These are phyloP conservation scores for Mylabris sibirica DNA, from an alignment of 2,888 invertebrate genomes.

Conservation along the genomic window DNA sequence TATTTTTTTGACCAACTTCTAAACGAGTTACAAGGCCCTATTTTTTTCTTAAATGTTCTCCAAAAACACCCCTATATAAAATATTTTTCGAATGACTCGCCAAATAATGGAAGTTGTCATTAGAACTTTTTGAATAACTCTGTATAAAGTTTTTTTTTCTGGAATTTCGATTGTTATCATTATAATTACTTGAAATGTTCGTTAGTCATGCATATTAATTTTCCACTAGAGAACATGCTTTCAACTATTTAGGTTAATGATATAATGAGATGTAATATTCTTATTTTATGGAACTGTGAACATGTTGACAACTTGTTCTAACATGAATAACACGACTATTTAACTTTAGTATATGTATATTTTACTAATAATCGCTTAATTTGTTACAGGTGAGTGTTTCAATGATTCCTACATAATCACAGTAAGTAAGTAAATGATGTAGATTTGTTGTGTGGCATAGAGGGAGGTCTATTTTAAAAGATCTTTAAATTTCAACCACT, in stretches of 20 bases:
- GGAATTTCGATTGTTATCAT: background rate
- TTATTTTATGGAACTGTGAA: conserved; percentile 5
- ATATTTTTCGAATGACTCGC: too few relatives aligned
- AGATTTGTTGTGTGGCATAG: too few relatives aligned
- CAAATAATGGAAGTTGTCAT: too few relatives aligned
- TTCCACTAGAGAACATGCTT: conserved; percentile 1
- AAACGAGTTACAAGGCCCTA: too few relatives aligned
- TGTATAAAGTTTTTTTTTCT: background rate
- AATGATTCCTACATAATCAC: background rate
- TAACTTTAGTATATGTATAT: background rate
- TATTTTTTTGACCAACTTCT: too few relatives aligned
- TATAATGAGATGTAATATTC: conserved; percentile 4
- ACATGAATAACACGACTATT: background rate
- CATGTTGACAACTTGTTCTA: background rate
- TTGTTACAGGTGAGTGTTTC: background rate
- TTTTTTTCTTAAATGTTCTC: too few relatives aligned
- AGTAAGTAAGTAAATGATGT: background rate
- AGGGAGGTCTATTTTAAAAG: too few relatives aligned
- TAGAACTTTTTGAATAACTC: too few relatives aligned
- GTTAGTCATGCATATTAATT: conserved; percentile 3
- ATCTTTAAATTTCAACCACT: background rate
- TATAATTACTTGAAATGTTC: background rate
- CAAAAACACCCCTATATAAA: too few relatives aligned
- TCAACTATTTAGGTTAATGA: conserved; percentile 1
- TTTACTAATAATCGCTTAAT: background rate